Conservation (phyloP, 1,140 invertebrate species). For the Globodera ellingtonae region DNA sequence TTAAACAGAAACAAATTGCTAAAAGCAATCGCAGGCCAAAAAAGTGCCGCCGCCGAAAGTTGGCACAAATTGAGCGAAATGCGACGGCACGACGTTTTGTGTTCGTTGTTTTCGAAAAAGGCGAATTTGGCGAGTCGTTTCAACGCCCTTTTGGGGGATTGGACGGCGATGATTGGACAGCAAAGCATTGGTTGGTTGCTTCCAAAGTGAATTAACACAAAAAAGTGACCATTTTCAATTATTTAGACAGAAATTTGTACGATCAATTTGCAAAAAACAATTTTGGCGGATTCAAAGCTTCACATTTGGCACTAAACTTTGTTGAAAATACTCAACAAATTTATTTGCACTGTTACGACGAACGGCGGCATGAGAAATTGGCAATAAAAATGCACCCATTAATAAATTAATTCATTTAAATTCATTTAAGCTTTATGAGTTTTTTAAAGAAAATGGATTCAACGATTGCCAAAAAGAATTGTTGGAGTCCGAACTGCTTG, state of each 20-base stretch:
- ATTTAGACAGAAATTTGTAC: conserved; percentile 2
- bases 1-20: neutral
- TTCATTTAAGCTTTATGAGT: neutral
- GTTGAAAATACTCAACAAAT: neutral
- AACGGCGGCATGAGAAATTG: neutral
- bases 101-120: neutral
- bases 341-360: neutral
- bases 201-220: neutral
- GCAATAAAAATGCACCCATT: too few relatives aligned
- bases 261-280: neutral
- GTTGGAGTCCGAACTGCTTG: neutral
- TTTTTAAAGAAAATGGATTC: neutral
- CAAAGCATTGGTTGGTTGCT: neutral
- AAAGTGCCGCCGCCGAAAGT: neutral
- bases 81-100: neutral
- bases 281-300: neutral
- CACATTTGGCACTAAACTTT: neutral
- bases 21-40: neutral
- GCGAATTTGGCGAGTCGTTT: neutral
- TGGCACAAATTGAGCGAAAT: neutral
- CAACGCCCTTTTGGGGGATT: neutral
- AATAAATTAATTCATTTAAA: too few relatives aligned
- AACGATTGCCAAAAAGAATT: neutral
- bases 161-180: neutral
- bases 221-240: too few relatives aligned